Evolutionary conservation across 2,888 invertebrate species (phyloP).

Genomic region (Aphidius colemani): DNA sequence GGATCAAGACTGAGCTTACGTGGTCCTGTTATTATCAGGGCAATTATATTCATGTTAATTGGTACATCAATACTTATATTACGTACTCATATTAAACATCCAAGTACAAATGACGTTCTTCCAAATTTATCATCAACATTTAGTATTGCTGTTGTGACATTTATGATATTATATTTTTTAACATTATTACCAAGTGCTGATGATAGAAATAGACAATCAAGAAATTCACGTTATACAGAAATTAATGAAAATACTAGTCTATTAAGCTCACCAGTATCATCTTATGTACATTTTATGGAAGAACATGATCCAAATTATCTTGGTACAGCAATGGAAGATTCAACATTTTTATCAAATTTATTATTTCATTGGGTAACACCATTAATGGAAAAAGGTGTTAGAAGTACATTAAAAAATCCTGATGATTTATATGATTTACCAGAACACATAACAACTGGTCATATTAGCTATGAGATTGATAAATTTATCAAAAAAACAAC

Average conservation of each 20-base stretch:
- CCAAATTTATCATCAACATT: slow-evolving; percentile 64
- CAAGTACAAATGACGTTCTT: slow-evolving; percentile 45
- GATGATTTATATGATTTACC: slow-evolving; percentile 88
- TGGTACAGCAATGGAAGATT: slow-evolving; percentile 82
- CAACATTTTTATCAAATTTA: slow-evolving; percentile 73
- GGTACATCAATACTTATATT: slow-evolving; percentile 65
- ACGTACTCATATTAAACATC: slow-evolving; percentile 65
- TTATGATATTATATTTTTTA: slow-evolving; percentile 72
- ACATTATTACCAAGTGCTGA: slow-evolving; percentile 72
- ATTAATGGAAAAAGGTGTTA: slow-evolving; percentile 79
- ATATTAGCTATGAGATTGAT: slow-evolving; percentile 68
- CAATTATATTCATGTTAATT: slow-evolving; percentile 70
- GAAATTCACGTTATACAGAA: slow-evolving; percentile 64
- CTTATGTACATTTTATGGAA: slow-evolving; percentile 70
- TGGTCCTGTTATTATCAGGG: slow-evolving; percentile 73
- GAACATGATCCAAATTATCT: slow-evolving; percentile 72
- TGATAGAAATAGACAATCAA: slow-evolving; percentile 33
- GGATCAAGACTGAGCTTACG: slow-evolving; percentile 71
- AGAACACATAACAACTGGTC: slow-evolving; percentile 66
- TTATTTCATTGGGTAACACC: slow-evolving; percentile 88
- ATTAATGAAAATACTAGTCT: slow-evolving; percentile 67
- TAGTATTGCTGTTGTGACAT: slow-evolving; percentile 66
- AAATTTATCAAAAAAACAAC: slow-evolving; percentile 59
- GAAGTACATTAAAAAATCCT: slow-evolving; percentile 71
- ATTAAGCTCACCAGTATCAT: slow-evolving; percentile 59